These are phyloP conservation scores for Strigops habroptila DNA, from an alignment of 2,113 vertebrate genomes.

Conservation along the genomic window DNA sequence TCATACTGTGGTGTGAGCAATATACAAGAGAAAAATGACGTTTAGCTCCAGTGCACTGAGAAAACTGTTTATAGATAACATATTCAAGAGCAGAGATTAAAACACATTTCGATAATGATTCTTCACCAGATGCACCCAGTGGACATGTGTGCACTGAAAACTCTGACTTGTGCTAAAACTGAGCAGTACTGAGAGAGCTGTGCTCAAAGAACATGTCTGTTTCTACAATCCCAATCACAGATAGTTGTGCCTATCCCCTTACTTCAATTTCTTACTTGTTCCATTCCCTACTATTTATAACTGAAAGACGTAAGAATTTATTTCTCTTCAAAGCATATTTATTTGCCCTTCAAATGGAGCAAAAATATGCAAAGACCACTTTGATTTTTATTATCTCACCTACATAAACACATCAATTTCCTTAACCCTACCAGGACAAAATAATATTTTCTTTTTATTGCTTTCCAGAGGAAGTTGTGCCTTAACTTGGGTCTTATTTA, in stretches of 20 bases:
- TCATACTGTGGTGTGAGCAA: neutral
- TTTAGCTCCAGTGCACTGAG: neutral
- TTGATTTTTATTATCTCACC: constrained; percentile 34
- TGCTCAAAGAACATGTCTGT: neutral
- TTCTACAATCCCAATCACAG: neutral
- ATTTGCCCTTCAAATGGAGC: neutral
- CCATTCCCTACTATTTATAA: neutral
- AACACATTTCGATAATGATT: neutral
- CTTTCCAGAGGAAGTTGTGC: neutral
- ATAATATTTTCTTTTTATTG: constrained; percentile 21
- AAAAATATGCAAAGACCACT: constrained; percentile 14
- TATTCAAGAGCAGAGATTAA: neutral
- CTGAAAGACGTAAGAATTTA: neutral
- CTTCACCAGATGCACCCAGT: neutral
- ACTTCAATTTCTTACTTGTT: neutral
- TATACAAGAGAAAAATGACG: neutral
- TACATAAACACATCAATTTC: neutral
- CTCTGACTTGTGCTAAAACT: neutral
- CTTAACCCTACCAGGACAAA: neutral
- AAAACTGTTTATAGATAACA: neutral
- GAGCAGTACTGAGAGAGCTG: neutral
- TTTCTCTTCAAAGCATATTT: neutral
- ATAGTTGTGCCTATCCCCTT: neutral
- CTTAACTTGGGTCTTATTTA: constrained; percentile 6
- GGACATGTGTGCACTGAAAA: neutral